Evolutionary conservation across 2,113 vertebrate species (phyloP), one percentile per base, ranked within the genome.

Genomic region (Brachypodius melanocephalos): DNA sequence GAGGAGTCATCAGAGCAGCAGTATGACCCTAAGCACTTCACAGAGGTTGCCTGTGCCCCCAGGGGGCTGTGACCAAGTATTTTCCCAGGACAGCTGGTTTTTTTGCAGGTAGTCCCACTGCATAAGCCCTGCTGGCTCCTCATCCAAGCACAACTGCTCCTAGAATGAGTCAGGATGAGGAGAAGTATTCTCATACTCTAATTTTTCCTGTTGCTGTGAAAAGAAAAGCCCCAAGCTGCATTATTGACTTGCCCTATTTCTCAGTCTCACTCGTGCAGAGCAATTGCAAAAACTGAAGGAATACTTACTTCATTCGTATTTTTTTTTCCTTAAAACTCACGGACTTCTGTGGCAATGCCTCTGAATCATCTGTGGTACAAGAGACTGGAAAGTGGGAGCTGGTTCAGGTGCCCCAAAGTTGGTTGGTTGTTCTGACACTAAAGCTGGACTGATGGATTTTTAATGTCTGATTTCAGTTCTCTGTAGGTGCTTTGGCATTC

Each of bases 171-270:
- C 34, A 42, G 63, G 32, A 49, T 59, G 40, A 76, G 46, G 9
- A 73, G 26, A 63, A 1, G 0, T 0, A 3, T 16, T 75, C 38
- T 65, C 1, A 1, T 72, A 12, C 14, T 61, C 18, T 40, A 45
- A 29, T 82, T 73, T 18, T 69, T 66, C 74, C 36, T 73, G 25
- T 36, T 77, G 28, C 18, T 85, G 17, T 4, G 8, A 38, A 88
- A 69, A 58, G 29, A 8, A 89, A 86, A 86, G 38, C 15, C 36
- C 36, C 48, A 38, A 17, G 34, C 17, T 84, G 40, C 11, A 3
- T 67, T 76, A 38, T 10, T 59, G 46, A 46, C 20, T 77, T 1
- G 0, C 77, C 31, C 32, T 21, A 16, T 80, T 90, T 92, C 65
- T 88, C 31, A 65, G n/a, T 51, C 58, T 83, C 42, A 40, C 6